A percentile compares a stretch with the other conserved stretches of the same genome.
These are phyloP conservation scores for Cliona cf. orientalis DNA, from an alignment of 37 sponge, comb jelly and placozoan genomes.

Conservation along the genomic window DNA sequence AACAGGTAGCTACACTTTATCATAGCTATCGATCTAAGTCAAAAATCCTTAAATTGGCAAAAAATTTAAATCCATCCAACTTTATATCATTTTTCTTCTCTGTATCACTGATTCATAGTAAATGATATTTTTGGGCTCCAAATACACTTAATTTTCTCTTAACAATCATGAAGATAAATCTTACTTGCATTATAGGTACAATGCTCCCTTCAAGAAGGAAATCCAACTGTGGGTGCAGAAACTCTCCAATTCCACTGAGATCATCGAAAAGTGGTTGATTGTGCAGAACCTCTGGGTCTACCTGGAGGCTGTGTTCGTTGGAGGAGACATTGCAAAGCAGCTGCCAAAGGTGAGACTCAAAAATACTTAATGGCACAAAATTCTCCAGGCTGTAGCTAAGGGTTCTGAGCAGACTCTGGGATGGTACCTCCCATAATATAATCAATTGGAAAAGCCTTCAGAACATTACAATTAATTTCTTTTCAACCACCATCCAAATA, in stretches of 20 bases:
- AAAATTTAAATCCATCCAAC: not conserved
- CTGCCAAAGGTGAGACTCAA: conserved; percentile 80
- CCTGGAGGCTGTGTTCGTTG: conserved; percentile 99
- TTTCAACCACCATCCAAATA: not conserved
- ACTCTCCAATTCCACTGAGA: conserved; percentile 94
- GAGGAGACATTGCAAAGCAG: conserved; percentile 99
- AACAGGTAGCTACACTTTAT: conserved; percentile 66
- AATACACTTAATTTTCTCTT: no score
- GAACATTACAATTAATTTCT: not conserved
- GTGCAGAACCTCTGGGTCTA: conserved; percentile 99
- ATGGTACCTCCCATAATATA: not conserved
- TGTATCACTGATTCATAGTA: not conserved
- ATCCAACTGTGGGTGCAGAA: conserved; percentile 98
- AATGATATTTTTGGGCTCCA: not conserved
- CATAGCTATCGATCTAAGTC: not conserved
- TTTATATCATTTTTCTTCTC: not conserved
- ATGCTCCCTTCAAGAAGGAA: conserved; percentile 98
- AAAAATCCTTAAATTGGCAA: not conserved
- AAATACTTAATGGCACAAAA: not conserved
- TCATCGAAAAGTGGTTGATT: conserved; percentile 96
- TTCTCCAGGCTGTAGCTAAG: not conserved
- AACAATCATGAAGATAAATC: no score
- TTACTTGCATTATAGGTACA: no score
- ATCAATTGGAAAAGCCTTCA: not conserved
- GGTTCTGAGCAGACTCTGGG: not conserved